These are phyloP conservation scores for Papilio demoleus DNA, from an alignment of 2,888 invertebrate species.

Conservation along the genomic window DNA sequence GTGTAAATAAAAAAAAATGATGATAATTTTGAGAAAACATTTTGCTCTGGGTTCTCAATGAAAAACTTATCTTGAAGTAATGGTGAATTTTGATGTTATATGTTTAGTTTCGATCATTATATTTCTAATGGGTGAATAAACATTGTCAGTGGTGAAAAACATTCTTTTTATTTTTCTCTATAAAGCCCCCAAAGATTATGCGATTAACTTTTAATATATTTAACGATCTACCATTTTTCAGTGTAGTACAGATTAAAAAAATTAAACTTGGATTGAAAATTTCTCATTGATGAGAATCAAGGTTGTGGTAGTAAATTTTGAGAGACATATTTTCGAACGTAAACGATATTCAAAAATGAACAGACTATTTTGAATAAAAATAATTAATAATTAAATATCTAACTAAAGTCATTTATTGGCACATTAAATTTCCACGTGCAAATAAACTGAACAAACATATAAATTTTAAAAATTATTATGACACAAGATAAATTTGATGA, in stretches of 20 bases:
- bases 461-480: conserved; percentile 71
- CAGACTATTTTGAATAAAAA: conserved; percentile 74
- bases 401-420: too few species aligned
- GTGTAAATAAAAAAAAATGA: conserved; percentile 72
- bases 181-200: conserved; percentile 58
- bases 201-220: conserved; percentile 56
- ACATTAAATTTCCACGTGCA: too few species aligned
- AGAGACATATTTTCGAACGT: conserved; percentile 80
- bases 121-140: conserved; percentile 79
- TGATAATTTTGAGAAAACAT: conserved; percentile 78
- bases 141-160: conserved; percentile 73
- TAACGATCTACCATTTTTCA: conserved; percentile 77
- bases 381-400: too few species aligned
- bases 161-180: conserved; percentile 60
- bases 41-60: conserved; percentile 73
- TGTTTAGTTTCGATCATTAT: conserved; percentile 77
- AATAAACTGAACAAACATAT: conserved; percentile 71
- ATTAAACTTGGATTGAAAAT: conserved; percentile 74
- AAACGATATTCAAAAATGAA: conserved; percentile 72
- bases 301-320: conserved; percentile 81
- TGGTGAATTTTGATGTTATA: conserved; percentile 72
- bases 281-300: conserved; percentile 75
- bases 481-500: neutral
- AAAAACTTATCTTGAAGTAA: conserved; percentile 61
- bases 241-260: conserved; percentile 50